Evolutionary conservation across 2,113 vertebrate species (phyloP).

Genomic region (Lanius collurio): DNA sequence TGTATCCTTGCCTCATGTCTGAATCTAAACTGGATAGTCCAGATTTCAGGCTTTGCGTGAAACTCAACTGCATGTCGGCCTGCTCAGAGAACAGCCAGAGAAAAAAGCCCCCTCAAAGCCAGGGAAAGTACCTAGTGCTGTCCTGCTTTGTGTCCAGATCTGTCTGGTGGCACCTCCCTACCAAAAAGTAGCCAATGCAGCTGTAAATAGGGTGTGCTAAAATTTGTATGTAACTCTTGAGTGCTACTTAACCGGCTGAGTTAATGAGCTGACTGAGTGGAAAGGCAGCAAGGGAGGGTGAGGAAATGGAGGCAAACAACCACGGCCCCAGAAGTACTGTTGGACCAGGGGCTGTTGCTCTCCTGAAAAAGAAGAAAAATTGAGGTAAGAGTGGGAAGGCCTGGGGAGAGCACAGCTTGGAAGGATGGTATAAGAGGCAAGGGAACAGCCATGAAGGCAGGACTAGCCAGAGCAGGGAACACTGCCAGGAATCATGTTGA

Average conservation of each 20-base stretch:
- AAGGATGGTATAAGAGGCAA: background rate
- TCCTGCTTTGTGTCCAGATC: background rate
- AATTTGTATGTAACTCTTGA: background rate
- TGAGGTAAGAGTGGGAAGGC: background rate
- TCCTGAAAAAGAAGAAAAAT: background rate
- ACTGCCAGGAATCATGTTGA: background rate
- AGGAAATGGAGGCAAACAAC: background rate
- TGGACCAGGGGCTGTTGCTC: background rate
- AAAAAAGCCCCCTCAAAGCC: background rate
- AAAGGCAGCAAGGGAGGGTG: background rate
- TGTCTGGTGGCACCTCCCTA: background rate
- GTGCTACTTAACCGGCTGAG: background rate
- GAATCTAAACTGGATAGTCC: background rate
- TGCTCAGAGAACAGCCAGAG: background rate
- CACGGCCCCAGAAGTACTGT: fast-evolving
- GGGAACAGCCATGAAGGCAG: background rate
- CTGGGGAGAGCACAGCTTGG: background rate
- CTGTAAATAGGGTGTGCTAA: background rate
- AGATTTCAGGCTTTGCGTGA: background rate
- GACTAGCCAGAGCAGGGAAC: background rate
- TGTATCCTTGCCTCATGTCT: background rate
- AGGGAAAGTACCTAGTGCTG: background rate
- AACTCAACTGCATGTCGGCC: background rate
- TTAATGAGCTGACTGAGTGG: background rate
- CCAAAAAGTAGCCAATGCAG: fast-evolving